Evolutionary conservation across 2,888 invertebrate genomes (phyloP).

Genomic region (Agriopis marginaria): DNA sequence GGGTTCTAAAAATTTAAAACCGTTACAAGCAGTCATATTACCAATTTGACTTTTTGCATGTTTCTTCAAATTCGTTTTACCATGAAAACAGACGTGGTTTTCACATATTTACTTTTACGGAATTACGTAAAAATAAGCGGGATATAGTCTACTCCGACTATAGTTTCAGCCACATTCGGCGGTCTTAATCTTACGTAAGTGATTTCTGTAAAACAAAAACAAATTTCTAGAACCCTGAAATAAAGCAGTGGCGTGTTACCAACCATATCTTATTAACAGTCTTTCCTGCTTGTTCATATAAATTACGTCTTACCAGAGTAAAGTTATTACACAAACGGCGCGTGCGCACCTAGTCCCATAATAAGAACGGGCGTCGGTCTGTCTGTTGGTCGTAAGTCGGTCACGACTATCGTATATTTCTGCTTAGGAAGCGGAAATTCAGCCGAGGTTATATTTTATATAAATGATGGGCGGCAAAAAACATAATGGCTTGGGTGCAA

Average conservation of each 20-base stretch:
- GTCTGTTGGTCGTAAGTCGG: slow-evolving; percentile 49
- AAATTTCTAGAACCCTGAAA: neutral
- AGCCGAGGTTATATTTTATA: slow-evolving; percentile 26
- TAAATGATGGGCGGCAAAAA: slow-evolving; percentile 26
- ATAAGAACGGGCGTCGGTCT: slow-evolving; percentile 55
- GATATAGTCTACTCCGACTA: too few species aligned
- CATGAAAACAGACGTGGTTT: too few species aligned
- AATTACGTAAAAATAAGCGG: too few species aligned
- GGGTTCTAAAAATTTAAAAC: too few species aligned
- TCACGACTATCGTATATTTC: slow-evolving; percentile 43
- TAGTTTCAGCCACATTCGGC: too few species aligned
- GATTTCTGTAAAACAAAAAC: too few species aligned
- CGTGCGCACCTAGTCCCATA: slow-evolving; percentile 54
- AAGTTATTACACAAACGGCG: slow-evolving; percentile 37
- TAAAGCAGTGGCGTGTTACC: slow-evolving; percentile 9
- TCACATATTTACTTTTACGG: too few species aligned
- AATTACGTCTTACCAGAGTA: slow-evolving; percentile 38
- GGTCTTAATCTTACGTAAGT: too few species aligned
- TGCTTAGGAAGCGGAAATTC: slow-evolving; percentile 38
- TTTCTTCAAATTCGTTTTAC: too few species aligned
- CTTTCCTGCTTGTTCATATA: slow-evolving; percentile 38
- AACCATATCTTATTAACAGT: slow-evolving; percentile 18
- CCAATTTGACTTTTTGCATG: too few species aligned
- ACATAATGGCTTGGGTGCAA: slow-evolving; percentile 29
- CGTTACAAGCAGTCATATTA: too few species aligned